These are phyloP conservation scores for Hirudinaria manillensis DNA, from an alignment of 2,888 invertebrate genomes.

Conservation along the genomic window DNA sequence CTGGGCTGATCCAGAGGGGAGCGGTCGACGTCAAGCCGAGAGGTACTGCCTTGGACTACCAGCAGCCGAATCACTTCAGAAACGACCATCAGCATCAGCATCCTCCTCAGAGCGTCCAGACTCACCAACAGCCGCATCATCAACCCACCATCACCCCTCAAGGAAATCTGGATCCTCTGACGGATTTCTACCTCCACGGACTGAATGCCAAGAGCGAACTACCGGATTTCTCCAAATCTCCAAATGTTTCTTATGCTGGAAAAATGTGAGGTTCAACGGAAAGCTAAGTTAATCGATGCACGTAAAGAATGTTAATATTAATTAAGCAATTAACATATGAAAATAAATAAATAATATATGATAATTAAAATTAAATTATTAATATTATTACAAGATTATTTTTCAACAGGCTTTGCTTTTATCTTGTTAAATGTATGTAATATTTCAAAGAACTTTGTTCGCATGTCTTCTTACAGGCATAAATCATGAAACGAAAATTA, in stretches of 20 bases:
- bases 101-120: background rate
- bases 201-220: slow-evolving; percentile 17
- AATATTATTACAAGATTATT: background rate
- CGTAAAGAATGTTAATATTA: too few relatives aligned
- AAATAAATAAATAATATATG: too few relatives aligned
- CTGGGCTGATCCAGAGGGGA: slow-evolving; percentile 26
- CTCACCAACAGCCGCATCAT: slow-evolving; percentile 6
- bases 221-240: background rate
- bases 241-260: background rate
- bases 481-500: too few relatives aligned
- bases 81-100: background rate
- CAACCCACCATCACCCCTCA: background rate
- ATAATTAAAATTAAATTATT: too few relatives aligned
- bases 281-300: too few relatives aligned
- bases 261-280: background rate
- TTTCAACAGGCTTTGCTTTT: too few relatives aligned
- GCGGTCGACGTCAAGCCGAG: slow-evolving; percentile 2
- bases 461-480: too few relatives aligned
- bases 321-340: too few relatives aligned
- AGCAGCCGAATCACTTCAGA: slow-evolving; percentile 13
- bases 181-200: slow-evolving; percentile 30
- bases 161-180: slow-evolving; percentile 13
- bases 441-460: too few relatives aligned
- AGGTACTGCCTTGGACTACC: slow-evolving; percentile 11
- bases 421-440: too few relatives aligned